phyloP scores from a whole-genome alignment of 2,113 vertebrate species.

The Rhineura floridana region DNA sequence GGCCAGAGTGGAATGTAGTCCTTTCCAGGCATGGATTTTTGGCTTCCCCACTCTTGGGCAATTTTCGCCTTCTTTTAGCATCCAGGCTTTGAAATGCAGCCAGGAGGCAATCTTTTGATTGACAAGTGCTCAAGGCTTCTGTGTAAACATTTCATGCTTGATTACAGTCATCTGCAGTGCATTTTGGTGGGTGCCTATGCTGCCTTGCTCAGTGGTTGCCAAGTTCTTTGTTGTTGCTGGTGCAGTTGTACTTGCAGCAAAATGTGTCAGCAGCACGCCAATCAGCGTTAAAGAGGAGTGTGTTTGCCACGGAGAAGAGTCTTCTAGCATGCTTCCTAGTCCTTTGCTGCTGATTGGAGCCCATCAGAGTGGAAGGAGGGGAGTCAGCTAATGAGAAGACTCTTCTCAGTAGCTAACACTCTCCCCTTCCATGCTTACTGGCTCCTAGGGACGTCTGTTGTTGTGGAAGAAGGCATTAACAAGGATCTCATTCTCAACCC shows the following conservation, averaged over 20 bases:
- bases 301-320: no score
- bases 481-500: no score
- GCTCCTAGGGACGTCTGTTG: no score
- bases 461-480: no score
- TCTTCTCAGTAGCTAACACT: no score
- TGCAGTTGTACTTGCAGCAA: background rate
- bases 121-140: background rate
- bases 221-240: background rate
- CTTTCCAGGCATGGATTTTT: background rate
- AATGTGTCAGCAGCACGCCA: background rate
- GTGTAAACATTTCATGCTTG: background rate
- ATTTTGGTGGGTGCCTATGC: background rate
- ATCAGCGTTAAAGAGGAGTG: no score
- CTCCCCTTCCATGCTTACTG: no score
- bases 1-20: background rate
- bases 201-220: background rate
- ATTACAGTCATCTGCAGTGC: background rate
- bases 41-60: background rate
- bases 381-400: no score
- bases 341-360: no score
- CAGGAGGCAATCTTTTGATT: background rate
- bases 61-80: background rate
- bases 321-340: no score
- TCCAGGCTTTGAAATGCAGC: slow-evolving; percentile 25
- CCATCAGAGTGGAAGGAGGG: no score